Evolutionary conservation across 2,113 vertebrate genomes (phyloP).

Genomic region (Myotis lucifugus): DNA sequence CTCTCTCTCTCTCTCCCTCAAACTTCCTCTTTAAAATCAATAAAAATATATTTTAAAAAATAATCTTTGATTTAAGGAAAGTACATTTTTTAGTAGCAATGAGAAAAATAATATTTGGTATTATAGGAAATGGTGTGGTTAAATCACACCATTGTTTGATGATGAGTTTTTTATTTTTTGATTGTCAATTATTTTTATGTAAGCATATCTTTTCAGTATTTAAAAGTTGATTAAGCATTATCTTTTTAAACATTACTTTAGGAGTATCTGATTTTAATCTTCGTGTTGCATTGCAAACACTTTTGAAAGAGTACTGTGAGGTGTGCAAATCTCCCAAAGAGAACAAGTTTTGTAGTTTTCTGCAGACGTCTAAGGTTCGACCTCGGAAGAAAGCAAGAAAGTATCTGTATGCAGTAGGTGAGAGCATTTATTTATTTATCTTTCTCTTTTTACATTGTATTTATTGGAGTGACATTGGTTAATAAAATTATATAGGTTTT

Average conservation of each 20-base stretch:
- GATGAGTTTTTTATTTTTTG: conserved; percentile 32
- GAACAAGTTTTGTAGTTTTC: conserved; percentile 92
- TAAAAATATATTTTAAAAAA: too few species aligned
- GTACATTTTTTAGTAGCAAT: conserved; percentile 10
- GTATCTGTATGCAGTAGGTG: conserved; percentile 98
- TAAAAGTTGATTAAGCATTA: conserved; percentile 36
- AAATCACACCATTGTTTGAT: not conserved
- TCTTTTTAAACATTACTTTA: conserved; percentile 79
- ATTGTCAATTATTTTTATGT: conserved; percentile 39
- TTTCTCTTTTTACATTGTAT: not conserved
- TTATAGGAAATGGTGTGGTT: not conserved
- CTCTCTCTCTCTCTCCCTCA: too few species aligned
- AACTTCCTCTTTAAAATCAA: too few species aligned
- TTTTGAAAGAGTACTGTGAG: conserved; percentile 97
- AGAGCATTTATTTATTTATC: conserved; percentile 57
- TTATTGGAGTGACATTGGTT: not conserved
- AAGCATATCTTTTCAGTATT: conserved; percentile 25
- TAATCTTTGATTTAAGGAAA: conserved; percentile 43
- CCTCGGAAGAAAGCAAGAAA: conserved; percentile 98
- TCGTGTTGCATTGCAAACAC: conserved; percentile 96
- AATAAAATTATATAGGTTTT: not conserved
- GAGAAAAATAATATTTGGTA: conserved; percentile 39
- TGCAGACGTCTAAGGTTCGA: conserved; percentile 92
- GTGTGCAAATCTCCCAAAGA: conserved; percentile 94
- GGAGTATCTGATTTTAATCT: conserved; percentile 97